phyloP scores from a whole-genome alignment of 2,797 vertebrate species.

The Falco berigora region DNA sequence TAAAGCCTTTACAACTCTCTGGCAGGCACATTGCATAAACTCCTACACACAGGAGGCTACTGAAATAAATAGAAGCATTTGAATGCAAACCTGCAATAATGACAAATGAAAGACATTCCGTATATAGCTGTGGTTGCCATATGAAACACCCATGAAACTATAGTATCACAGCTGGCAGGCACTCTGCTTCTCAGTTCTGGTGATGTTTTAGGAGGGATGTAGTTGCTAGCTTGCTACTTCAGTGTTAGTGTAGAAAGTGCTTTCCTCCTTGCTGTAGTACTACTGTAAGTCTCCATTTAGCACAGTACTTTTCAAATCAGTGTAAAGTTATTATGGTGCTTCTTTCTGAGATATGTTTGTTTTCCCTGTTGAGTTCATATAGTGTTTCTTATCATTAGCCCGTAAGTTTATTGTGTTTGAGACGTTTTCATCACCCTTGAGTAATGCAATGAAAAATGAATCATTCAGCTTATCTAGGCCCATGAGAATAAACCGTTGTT shows the following conservation, averaged over 20 bases:
- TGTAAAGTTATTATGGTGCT: background rate
- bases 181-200: background rate
- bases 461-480: background rate
- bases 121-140: background rate
- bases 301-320: background rate
- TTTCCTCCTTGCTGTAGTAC: background rate
- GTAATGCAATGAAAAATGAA: background rate
- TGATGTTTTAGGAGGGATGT: background rate
- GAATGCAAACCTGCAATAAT: background rate
- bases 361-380: background rate
- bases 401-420: background rate
- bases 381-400: background rate
- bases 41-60: background rate
- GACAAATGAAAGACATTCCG: background rate
- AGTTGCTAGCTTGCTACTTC: background rate
- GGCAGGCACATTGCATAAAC: background rate
- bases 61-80: background rate
- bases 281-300: background rate
- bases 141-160: background rate
- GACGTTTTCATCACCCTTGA: background rate
- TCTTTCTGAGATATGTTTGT: background rate
- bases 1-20: background rate
- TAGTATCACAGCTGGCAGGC: background rate
- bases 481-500: background rate
- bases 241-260: background rate